These are phyloP conservation scores for Albula glossodonta DNA, from an alignment of 2,113 vertebrate species.

Conservation along the genomic window DNA sequence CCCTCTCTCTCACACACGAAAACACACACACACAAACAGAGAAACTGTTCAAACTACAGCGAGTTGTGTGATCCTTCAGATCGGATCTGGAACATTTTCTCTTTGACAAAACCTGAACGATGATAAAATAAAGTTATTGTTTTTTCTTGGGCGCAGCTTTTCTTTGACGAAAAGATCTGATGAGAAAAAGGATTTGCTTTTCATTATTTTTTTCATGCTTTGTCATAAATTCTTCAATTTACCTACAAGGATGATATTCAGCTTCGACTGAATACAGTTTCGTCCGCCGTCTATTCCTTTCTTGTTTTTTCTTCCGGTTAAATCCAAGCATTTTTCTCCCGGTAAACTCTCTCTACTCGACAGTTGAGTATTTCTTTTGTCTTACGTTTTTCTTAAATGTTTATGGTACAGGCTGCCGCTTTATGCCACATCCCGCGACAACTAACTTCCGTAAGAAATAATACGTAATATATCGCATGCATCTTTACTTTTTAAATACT, in stretches of 20 bases:
- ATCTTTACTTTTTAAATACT: neutral
- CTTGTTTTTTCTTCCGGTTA: neutral
- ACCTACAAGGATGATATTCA: slow-evolving; percentile 12
- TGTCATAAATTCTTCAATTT: neutral
- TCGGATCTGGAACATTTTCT: slow-evolving; percentile 17
- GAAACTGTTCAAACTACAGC: slow-evolving; percentile 8
- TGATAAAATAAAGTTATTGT: slow-evolving; percentile 8
- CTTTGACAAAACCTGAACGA: neutral
- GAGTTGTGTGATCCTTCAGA: neutral
- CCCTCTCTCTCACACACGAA: slow-evolving; percentile 19
- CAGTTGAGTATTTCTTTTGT: slow-evolving; percentile 12
- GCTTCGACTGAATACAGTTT: neutral
- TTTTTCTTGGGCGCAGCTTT: neutral
- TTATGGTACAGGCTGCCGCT: neutral
- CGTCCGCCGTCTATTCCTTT: neutral
- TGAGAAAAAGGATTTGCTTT: neutral
- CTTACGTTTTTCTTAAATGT: neutral
- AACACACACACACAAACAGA: slow-evolving; percentile 16
- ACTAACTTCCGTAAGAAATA: neutral
- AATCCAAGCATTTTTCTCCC: neutral
- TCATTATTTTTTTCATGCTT: slow-evolving; percentile 5
- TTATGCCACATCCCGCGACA: neutral
- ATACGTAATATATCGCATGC: neutral
- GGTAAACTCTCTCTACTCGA: neutral
- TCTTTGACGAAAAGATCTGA: neutral